Conservation (phyloP, 2,113 vertebrate genomes). For the Pangasianodon hypophthalmus region DNA sequence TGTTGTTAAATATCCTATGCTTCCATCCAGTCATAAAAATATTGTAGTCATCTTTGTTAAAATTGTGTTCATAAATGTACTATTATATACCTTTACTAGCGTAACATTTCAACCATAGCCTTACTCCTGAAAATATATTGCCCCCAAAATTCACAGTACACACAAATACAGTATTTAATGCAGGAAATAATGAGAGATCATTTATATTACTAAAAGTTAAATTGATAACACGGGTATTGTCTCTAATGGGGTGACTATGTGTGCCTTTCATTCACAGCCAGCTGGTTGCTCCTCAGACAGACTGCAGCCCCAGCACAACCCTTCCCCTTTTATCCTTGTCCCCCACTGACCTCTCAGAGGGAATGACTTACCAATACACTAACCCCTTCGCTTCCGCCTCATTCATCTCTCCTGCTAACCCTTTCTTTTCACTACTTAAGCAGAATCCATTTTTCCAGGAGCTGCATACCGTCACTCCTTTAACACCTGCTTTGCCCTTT, state of each 20-base stretch:
- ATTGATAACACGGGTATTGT: conserved; percentile 1
- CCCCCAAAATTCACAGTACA: neutral
- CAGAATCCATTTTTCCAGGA: conserved; percentile 88
- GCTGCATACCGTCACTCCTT: conserved; percentile 74
- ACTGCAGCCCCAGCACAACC: conserved; percentile 79
- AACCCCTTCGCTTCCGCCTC: conserved; percentile 71
- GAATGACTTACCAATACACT: conserved; percentile 63
- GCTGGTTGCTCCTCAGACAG: conserved; percentile 89
- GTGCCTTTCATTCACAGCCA: conserved; percentile 93
- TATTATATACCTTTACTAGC: neutral
- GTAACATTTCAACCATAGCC: neutral
- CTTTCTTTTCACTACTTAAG: conserved; percentile 83
- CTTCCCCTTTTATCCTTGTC: conserved; percentile 65
- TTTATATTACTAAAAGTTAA: neutral
- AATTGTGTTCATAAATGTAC: neutral
- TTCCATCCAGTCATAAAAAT: neutral
- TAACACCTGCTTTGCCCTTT: conserved; percentile 86
- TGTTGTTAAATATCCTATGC: neutral
- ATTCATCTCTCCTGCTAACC: conserved; percentile 79
- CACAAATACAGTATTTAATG: neutral
- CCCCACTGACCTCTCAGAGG: conserved; percentile 58
- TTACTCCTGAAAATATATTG: neutral
- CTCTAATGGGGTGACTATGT: conserved; percentile 83
- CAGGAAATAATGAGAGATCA: neutral
- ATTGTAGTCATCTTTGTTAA: neutral